These are phyloP conservation scores for Cepaea nemoralis DNA, from an alignment of 1,140 invertebrate species.

Conservation along the genomic window DNA sequence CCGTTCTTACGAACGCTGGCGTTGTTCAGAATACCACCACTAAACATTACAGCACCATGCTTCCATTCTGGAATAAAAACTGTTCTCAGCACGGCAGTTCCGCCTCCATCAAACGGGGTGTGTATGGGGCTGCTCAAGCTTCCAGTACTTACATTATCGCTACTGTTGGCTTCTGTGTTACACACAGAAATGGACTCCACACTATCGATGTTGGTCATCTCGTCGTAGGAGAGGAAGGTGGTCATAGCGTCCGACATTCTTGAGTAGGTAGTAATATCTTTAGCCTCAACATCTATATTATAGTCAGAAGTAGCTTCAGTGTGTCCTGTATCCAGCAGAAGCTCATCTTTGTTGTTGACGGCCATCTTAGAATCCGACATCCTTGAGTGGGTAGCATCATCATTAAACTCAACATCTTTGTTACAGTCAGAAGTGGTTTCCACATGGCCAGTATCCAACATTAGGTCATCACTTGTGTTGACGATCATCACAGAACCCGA, in stretches of 20 bases:
- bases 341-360: too few species aligned
- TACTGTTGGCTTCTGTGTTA: slow-evolving; percentile 7
- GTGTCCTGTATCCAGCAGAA: too few species aligned
- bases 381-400: background rate
- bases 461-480: background rate
- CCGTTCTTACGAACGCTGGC: background rate
- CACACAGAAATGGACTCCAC: too few species aligned
- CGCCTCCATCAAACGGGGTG: background rate
- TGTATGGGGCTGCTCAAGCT: background rate
- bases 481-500: background rate
- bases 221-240: background rate
- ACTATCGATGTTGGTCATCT: too few species aligned
- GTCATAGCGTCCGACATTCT: background rate
- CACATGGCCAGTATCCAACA: background rate
- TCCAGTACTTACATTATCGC: background rate
- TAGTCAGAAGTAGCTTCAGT: too few species aligned
- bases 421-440: background rate
- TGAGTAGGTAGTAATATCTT: background rate
- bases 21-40: too few species aligned
- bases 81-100: background rate
- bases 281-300: slow-evolving; percentile 33
- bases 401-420: too few species aligned
- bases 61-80: background rate
- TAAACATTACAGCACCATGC: background rate
- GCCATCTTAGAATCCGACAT: too few species aligned